A percentile compares a stretch with the other conserved stretches of the same genome.
Evolutionary conservation across 2,113 vertebrate genomes (phyloP).

Genomic region (Malurus melanocephalus): DNA sequence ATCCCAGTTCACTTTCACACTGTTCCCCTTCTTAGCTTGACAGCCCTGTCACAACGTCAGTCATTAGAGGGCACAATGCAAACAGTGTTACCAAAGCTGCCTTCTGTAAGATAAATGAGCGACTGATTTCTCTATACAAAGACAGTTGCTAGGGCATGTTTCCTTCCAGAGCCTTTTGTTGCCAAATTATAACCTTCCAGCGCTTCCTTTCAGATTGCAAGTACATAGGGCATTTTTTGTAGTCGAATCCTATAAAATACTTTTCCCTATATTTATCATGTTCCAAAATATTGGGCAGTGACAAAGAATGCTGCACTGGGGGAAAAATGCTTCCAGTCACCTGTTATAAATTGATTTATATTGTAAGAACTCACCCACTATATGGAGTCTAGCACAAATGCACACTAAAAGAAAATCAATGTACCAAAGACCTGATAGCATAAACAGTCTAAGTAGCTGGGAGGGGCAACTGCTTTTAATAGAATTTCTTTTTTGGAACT

Average conservation of each 20-base stretch:
- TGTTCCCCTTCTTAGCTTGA: slow-evolving; percentile 54
- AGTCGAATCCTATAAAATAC: slow-evolving; percentile 20
- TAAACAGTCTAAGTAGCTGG: neutral
- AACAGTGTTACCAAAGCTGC: slow-evolving; percentile 72
- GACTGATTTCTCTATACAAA: slow-evolving; percentile 64
- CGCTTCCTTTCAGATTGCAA: slow-evolving; percentile 53
- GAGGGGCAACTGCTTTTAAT: neutral
- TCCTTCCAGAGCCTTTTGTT: slow-evolving; percentile 68
- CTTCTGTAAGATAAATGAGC: slow-evolving; percentile 74
- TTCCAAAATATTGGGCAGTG: neutral
- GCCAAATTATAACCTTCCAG: slow-evolving; percentile 65
- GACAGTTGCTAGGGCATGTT: slow-evolving; percentile 73
- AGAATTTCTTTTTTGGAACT: neutral
- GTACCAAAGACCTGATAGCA: neutral
- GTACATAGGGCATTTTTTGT: slow-evolving; percentile 5
- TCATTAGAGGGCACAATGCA: slow-evolving; percentile 65
- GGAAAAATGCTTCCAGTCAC: neutral
- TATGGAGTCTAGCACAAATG: neutral
- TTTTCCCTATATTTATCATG: neutral
- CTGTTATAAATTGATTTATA: slow-evolving; percentile 4
- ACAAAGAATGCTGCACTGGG: neutral
- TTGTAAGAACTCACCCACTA: neutral
- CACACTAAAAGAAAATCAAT: neutral
- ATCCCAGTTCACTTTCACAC: slow-evolving; percentile 57
- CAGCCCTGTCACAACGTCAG: slow-evolving; percentile 53